Evolutionary conservation across 2,888 invertebrate genomes (phyloP).

Genomic region (Tenthredo amoena): DNA sequence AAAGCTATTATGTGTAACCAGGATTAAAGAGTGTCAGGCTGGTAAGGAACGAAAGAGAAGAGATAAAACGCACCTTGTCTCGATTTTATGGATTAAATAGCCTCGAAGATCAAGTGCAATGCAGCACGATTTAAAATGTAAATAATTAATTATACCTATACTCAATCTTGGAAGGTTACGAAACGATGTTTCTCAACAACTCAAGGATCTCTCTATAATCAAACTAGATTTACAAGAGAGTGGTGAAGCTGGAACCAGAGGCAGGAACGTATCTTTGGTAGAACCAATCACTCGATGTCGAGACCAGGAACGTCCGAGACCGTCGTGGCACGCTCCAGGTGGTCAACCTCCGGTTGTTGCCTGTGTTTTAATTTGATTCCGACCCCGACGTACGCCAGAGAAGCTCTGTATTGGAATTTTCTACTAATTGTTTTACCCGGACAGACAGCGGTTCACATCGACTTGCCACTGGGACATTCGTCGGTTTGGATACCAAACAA

Average conservation of each 20-base stretch:
- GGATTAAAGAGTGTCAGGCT: slow-evolving; percentile 8
- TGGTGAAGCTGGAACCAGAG: slow-evolving; percentile 23
- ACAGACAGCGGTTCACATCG: slow-evolving; percentile 14
- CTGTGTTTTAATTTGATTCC: slow-evolving; percentile 52
- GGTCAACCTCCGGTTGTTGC: slow-evolving; percentile 42
- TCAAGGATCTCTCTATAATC: slow-evolving; percentile 30
- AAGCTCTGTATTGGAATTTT: slow-evolving; percentile 46
- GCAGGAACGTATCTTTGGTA: slow-evolving; percentile 17
- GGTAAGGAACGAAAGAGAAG: not conserved
- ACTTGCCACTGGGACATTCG: slow-evolving; percentile 21
- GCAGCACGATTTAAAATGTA: not conserved
- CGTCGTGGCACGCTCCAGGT: slow-evolving; percentile 48
- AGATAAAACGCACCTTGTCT: slow-evolving; percentile 8
- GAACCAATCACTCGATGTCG: slow-evolving; percentile 52
- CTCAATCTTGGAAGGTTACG: slow-evolving; percentile 11
- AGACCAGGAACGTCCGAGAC: slow-evolving; percentile 51
- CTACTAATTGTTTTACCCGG: slow-evolving; percentile 49
- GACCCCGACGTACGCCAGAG: slow-evolving; percentile 39
- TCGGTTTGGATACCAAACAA: slow-evolving; percentile 11
- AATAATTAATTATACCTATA: slow-evolving; percentile 24
- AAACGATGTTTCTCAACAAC: slow-evolving; percentile 36
- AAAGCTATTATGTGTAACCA: not conserved
- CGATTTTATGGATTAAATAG: not conserved
- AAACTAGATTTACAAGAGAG: slow-evolving; percentile 29
- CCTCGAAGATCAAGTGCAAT: slow-evolving; percentile 1